Evolutionary conservation across 1,140 invertebrate genomes (phyloP).

Genomic region (Drosophila erecta): DNA sequence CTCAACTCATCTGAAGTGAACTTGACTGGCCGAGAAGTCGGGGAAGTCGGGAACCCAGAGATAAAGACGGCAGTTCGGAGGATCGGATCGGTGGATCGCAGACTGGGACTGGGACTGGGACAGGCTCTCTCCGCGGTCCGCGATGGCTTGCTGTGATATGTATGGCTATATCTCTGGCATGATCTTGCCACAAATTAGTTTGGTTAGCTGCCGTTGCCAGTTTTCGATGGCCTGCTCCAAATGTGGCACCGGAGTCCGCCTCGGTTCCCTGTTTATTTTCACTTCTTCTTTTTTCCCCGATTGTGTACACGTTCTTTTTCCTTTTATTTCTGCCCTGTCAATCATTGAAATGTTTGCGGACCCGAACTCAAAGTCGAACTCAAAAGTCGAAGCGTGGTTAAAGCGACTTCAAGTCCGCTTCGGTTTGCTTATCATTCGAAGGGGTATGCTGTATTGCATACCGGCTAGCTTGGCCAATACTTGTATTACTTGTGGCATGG

Average conservation of each 20-base stretch:
- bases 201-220: constrained; percentile 75
- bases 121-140: not conserved
- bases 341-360: constrained; percentile 58
- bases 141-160: constrained; percentile 71
- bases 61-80: constrained; percentile 13
- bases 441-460: constrained; percentile 1
- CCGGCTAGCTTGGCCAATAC: not conserved
- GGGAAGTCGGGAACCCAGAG: constrained; percentile 4
- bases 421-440: constrained; percentile 3
- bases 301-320: not conserved
- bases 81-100: not conserved
- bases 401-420: constrained; percentile 53
- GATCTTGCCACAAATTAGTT: constrained; percentile 82
- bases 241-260: constrained; percentile 45
- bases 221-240: constrained; percentile 40
- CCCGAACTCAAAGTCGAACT: constrained; percentile 54
- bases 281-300: constrained; percentile 8
- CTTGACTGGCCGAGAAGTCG: constrained; percentile 20
- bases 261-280: constrained; percentile 15
- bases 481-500: too few relatives aligned
- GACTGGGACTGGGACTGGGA: not conserved
- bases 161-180: constrained; percentile 82
- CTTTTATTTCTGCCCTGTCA: constrained; percentile 35
- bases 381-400: constrained; percentile 61
- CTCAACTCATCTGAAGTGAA: constrained; percentile 32